A percentile compares a stretch with the other conserved stretches of the same genome.
Evolutionary conservation across 1,140 invertebrate genomes (phyloP).

Genomic region (Atta cephalotes): DNA sequence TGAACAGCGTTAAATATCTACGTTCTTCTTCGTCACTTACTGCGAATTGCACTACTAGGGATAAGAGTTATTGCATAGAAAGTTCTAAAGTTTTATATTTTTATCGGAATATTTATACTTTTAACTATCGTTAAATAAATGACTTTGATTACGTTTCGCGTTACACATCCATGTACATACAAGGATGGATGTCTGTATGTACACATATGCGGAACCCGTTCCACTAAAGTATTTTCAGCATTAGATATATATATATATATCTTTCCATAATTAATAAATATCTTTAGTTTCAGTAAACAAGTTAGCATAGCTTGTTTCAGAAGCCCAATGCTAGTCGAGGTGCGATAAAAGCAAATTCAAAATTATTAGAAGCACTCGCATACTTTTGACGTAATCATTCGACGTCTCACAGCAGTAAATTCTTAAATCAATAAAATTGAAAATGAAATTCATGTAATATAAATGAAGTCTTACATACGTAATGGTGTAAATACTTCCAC

Average conservation of each 20-base stretch:
- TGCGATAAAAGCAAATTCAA: background rate
- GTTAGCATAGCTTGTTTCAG: background rate
- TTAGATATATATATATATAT: background rate
- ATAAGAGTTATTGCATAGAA: constrained; percentile 60
- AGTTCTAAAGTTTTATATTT: constrained; percentile 47
- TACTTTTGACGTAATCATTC: background rate
- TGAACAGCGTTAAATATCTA: constrained; percentile 38
- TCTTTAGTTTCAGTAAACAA: background rate
- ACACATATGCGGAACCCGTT: background rate
- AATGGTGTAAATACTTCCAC: background rate
- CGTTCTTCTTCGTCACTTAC: background rate
- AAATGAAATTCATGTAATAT: background rate
- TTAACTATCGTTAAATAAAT: constrained; percentile 42
- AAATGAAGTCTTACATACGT: background rate
- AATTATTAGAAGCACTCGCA: background rate
- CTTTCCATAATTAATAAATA: background rate
- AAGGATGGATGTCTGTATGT: constrained; percentile 13
- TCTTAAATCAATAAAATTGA: background rate
- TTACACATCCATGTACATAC: constrained; percentile 21
- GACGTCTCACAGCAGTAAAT: background rate
- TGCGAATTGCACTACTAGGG: constrained; percentile 54
- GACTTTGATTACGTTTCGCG: constrained; percentile 23
- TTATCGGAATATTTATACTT: constrained; percentile 7
- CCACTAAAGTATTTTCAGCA: background rate
- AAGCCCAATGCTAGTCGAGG: background rate